These are phyloP conservation scores for Bradynema listronoti DNA, from an alignment of 1,140 invertebrate genomes.

Conservation along the genomic window DNA sequence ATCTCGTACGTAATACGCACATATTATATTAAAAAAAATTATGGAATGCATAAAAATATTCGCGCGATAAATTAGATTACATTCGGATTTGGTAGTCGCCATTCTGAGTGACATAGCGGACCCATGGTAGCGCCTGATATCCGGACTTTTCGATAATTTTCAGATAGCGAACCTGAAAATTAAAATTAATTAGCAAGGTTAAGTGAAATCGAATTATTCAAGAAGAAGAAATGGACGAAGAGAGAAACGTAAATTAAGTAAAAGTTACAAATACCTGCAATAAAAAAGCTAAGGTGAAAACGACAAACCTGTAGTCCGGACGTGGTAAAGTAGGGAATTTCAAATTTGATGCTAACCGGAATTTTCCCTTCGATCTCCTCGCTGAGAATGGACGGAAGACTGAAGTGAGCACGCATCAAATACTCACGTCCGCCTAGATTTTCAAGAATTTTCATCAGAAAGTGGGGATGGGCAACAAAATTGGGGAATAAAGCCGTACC, in stretches of 20 bases:
- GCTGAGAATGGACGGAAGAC: constrained; percentile 75
- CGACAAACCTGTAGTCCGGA: constrained; percentile 68
- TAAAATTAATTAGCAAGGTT: too few relatives aligned
- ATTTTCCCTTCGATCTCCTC: constrained; percentile 93
- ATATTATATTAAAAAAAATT: too few relatives aligned
- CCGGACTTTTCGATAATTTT: constrained; percentile 99
- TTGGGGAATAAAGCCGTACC: too few relatives aligned
- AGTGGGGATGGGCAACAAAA: too few relatives aligned
- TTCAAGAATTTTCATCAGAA: too few relatives aligned
- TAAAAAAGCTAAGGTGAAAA: constrained; percentile 6
- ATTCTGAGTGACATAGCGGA: constrained; percentile 94
- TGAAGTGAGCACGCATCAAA: constrained; percentile 96
- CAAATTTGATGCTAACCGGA: constrained; percentile 97
- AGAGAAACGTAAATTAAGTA: too few relatives aligned
- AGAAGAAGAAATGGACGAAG: too few relatives aligned
- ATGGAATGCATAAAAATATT: too few relatives aligned
- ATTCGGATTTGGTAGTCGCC: constrained; percentile 94
- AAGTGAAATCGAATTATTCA: too few relatives aligned
- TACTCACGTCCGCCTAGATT: constrained; percentile 87
- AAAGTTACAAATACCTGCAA: too few relatives aligned
- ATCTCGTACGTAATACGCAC: too few relatives aligned
- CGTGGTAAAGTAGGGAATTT: constrained; percentile 98
- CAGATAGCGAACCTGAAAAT: constrained; percentile 74
- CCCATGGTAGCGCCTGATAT: constrained; percentile 97
- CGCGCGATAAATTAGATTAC: constrained; percentile 29